These are phyloP conservation scores for Neodiprion pinetum DNA, from an alignment of 1,140 invertebrate genomes.

Conservation along the genomic window DNA sequence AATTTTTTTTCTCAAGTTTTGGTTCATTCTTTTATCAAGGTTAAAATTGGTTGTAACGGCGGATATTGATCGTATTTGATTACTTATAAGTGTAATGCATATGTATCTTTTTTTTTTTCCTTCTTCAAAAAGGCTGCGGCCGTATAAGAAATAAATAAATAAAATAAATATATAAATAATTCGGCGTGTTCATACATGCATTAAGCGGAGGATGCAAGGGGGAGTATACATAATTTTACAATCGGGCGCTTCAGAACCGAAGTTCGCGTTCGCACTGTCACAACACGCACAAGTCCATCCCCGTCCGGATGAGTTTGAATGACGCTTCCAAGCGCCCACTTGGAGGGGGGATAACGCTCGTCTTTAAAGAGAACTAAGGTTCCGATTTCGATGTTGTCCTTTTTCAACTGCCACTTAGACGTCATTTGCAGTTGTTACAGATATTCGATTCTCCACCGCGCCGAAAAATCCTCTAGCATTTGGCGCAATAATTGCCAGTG, in stretches of 20 bases:
- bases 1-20: too few species aligned
- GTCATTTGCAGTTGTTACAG: slow-evolving; percentile 20
- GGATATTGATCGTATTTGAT: too few species aligned
- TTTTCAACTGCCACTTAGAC: slow-evolving; percentile 18
- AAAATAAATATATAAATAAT: too few species aligned
- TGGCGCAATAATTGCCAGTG: slow-evolving; percentile 25
- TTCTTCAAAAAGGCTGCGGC: too few species aligned
- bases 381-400: slow-evolving; percentile 19
- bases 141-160: too few species aligned
- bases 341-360: slow-evolving; percentile 10
- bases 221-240: not conserved
- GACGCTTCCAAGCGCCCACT: slow-evolving; percentile 20
- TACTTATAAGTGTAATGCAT: too few species aligned
- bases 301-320: slow-evolving; percentile 6
- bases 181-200: too few species aligned
- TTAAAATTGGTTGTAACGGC: too few species aligned
- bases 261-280: not conserved
- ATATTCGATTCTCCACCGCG: slow-evolving; percentile 22
- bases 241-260: not conserved
- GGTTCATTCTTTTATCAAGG: too few species aligned
- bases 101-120: too few species aligned
- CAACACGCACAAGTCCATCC: not conserved
- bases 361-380: slow-evolving; percentile 24
- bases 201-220: not conserved
- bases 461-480: slow-evolving; percentile 24